Evolutionary conservation across 2,888 invertebrate species (phyloP).

Genomic region (Drosophila niveifrons): DNA sequence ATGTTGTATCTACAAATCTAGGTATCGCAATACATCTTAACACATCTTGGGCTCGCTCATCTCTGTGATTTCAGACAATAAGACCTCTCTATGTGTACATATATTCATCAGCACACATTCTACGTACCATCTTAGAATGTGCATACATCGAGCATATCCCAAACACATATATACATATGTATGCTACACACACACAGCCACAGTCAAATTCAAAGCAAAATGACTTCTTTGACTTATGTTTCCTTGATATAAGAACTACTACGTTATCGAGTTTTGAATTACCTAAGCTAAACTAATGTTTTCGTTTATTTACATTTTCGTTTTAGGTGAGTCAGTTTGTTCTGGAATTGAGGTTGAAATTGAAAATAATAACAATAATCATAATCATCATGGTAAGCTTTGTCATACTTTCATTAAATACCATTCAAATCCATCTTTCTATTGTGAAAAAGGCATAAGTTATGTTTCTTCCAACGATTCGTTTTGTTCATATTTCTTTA

Average conservation of each 20-base stretch:
- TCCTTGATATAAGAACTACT: neutral
- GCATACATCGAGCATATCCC: too few relatives aligned
- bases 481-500: slow-evolving; percentile 23
- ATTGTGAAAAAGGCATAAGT: slow-evolving; percentile 35
- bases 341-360: slow-evolving; percentile 86
- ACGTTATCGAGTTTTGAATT: slow-evolving; percentile 20
- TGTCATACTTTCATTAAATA: slow-evolving; percentile 85
- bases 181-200: too few relatives aligned
- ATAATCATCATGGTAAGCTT: slow-evolving; percentile 85
- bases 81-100: too few relatives aligned
- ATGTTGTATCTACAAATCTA: neutral
- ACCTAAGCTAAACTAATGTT: slow-evolving; percentile 32
- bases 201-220: neutral
- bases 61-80: neutral
- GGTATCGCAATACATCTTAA: neutral
- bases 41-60: neutral
- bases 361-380: slow-evolving; percentile 86
- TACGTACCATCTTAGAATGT: too few relatives aligned
- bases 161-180: too few relatives aligned
- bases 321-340: slow-evolving; percentile 85
- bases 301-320: slow-evolving; percentile 51
- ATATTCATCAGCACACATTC: too few relatives aligned
- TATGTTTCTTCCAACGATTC: slow-evolving; percentile 5
- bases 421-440: slow-evolving; percentile 82
- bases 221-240: neutral